phyloP scores from a whole-genome alignment of 2,888 invertebrate species.

The Rhorus exstirpatorius region DNA sequence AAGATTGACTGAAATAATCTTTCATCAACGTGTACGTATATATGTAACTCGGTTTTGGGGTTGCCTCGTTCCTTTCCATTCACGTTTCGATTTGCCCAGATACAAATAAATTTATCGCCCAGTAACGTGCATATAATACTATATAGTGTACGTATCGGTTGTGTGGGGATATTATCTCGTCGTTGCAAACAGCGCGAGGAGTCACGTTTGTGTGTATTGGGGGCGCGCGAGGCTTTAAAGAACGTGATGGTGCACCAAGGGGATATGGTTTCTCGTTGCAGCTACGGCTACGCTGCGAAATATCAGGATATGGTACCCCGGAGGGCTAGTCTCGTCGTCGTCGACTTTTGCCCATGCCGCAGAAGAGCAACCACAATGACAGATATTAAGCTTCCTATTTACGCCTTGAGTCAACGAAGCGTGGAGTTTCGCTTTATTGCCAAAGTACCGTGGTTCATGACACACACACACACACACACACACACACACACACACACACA shows the following conservation, averaged over 20 bases:
- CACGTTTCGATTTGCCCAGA: background rate
- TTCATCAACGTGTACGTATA: too few relatives aligned
- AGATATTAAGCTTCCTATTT: constrained; percentile 83
- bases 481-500: too few relatives aligned
- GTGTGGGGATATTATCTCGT: constrained; percentile 13
- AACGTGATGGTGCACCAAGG: constrained; percentile 37
- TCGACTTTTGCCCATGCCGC: constrained; percentile 62
- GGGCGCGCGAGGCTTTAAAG: background rate
- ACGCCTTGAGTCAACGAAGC: constrained; percentile 82
- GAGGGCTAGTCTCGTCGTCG: constrained; percentile 52
- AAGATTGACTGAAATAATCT: too few relatives aligned
- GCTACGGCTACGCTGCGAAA: constrained; percentile 26
- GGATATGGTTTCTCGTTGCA: constrained; percentile 47
- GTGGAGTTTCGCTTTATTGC: constrained; percentile 82
- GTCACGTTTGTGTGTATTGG: constrained; percentile 22
- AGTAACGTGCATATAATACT: background rate
- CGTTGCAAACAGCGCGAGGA: constrained; percentile 24
- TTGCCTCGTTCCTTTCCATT: background rate
- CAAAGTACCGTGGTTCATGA: constrained; percentile 50
- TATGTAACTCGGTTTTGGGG: too few relatives aligned
- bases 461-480: background rate
- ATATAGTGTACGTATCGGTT: background rate
- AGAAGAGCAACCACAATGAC: constrained; percentile 78
- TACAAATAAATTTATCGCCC: constrained; percentile 7
- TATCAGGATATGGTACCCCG: constrained; percentile 62